These are phyloP conservation scores for Diploscapter pachys DNA, from an alignment of 1,140 invertebrate genomes.

Conservation along the genomic window DNA sequence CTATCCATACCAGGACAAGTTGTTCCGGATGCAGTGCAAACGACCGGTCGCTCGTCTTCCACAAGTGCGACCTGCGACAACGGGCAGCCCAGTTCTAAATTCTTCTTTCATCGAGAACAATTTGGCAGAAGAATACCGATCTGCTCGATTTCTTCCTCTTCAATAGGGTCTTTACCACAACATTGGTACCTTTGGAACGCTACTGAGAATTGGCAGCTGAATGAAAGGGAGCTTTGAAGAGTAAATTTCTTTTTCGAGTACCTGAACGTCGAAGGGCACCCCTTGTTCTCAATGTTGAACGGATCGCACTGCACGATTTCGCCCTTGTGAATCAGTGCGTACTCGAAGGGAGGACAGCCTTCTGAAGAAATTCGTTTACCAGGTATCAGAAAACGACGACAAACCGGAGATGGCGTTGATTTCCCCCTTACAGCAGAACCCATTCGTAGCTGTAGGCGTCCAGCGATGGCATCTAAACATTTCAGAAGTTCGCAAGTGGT, in stretches of 20 bases:
- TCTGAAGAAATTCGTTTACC: neutral
- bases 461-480: conserved; percentile 34
- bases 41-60: conserved; percentile 24
- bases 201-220: conserved; percentile 49
- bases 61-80: conserved; percentile 46
- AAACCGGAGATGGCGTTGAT: conserved; percentile 32
- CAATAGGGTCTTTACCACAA: conserved; percentile 51
- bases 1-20: conserved; percentile 34
- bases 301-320: conserved; percentile 52
- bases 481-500: too few species aligned
- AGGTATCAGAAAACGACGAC: neutral
- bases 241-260: neutral
- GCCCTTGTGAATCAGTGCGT: conserved; percentile 43
- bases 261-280: neutral
- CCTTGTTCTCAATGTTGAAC: conserved; percentile 47
- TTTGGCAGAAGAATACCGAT: conserved; percentile 14
- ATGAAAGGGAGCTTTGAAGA: conserved; percentile 39
- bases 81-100: conserved; percentile 44
- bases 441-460: conserved; percentile 26
- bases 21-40: conserved; percentile 50
- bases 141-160: conserved; percentile 45
- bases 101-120: too few species aligned
- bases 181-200: conserved; percentile 53
- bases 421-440: conserved; percentile 53
- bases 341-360: conserved; percentile 40